Evolutionary conservation across 1,140 invertebrate genomes (phyloP).

Genomic region (Cyrtorhinus lividipennis): DNA sequence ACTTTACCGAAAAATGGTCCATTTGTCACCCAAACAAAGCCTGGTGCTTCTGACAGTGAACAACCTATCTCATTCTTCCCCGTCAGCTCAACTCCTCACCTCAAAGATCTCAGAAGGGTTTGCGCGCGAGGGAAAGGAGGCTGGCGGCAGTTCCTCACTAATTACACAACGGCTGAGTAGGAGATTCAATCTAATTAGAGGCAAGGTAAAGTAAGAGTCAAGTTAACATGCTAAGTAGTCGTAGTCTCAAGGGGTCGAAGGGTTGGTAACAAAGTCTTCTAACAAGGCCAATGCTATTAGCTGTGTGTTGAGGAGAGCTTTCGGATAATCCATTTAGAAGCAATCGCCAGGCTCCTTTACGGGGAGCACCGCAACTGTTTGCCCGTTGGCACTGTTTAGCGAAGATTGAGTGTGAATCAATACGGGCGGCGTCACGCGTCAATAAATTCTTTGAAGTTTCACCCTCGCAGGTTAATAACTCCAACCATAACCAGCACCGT

Average conservation of each 20-base stretch:
- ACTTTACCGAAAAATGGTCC: too few relatives aligned
- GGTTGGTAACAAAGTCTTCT: conserved; percentile 14
- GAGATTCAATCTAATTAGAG: conserved; percentile 13
- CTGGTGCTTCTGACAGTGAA: too few relatives aligned
- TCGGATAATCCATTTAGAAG: conserved; percentile 13
- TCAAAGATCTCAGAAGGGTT: too few relatives aligned
- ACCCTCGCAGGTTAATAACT: too few relatives aligned
- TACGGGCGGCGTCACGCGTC: background rate
- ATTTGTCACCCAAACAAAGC: too few relatives aligned
- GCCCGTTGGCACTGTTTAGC: background rate
- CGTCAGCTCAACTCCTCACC: too few relatives aligned
- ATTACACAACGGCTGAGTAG: conserved; percentile 7
- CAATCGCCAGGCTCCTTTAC: conserved; percentile 13
- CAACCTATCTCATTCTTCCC: too few relatives aligned
- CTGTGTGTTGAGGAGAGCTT: conserved; percentile 13
- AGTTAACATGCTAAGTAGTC: conserved; percentile 17
- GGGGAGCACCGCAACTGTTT: conserved; percentile 8
- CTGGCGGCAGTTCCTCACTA: conserved; percentile 5
- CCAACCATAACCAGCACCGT: too few relatives aligned
- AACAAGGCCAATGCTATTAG: conserved; percentile 13
- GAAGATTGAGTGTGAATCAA: background rate
- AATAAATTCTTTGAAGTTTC: background rate
- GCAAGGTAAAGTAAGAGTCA: conserved; percentile 16
- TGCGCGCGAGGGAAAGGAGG: background rate
- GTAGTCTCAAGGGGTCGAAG: conserved; percentile 3